Evolutionary conservation across 2,113 vertebrate genomes (phyloP), one percentile per base, ranked within the genome.

Genomic region (Malurus alboscapulatus): DNA sequence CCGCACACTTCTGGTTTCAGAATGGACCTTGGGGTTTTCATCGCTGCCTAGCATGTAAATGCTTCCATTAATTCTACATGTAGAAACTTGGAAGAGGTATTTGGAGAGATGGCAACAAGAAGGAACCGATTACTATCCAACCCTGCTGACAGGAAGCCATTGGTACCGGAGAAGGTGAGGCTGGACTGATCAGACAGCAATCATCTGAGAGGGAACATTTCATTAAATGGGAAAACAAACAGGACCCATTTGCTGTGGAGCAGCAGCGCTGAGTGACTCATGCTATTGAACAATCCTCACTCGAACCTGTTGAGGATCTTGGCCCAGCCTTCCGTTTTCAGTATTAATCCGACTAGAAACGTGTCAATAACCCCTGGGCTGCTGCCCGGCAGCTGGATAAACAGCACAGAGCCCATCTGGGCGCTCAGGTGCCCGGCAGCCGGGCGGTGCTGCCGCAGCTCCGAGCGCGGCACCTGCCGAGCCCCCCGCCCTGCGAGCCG

Each of bases 271-370:
- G 27, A 32, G 92, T 82, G 84, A 84, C 88, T 93, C 81, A 85
- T 81, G 76, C 92, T 40, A 51, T 48, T 5, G 6, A 48, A 34
- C 81, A 59, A 8, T 5, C 77, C 66, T 4, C 40, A 21, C 82
- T 47, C 2, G 59, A 53, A 95, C 95, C 93, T 93, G 93, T 92
- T 87, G 92, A 90, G 53, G 86, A 55, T 66, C 68, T 25, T 1
- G 79, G 92, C 90, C 80, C 88, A 74, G 83, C 55, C 5, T 53
- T 55, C 51, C 72, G 51, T 78, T 57, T 14, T 2, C 58, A 45
- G 40, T 7, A 12, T 5, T 32, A 67, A 68, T 12, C 27, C 29
- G 7, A 53, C 58, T 27, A 21, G 44, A 61, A 79, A 15, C 5
- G 19, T 14, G 69, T 3, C 79, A 0, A 6, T 3, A 20, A 36